Conservation (phyloP, 2,888 invertebrate genomes). For the Leptinotarsa haldemani region DNA sequence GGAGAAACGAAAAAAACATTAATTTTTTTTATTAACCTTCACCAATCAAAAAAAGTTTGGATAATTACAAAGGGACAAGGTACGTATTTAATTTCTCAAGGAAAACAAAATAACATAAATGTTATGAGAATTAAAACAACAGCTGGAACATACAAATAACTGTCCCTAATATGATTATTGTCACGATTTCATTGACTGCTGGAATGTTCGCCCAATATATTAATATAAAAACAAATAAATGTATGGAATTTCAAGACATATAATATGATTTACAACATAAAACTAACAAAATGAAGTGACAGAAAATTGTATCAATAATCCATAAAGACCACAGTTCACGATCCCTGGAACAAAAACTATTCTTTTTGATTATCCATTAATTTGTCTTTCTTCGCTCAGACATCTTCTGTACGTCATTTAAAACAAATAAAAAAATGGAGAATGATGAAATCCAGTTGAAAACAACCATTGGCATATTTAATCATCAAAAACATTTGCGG, state of each 20-base stretch:
- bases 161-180: conserved; percentile 21
- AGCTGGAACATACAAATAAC: neutral
- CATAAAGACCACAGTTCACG: neutral
- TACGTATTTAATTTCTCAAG: neutral
- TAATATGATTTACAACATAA: neutral
- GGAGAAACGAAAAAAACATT: conserved; percentile 22
- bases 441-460: neutral
- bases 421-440: too few relatives aligned
- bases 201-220: neutral
- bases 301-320: neutral
- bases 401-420: too few relatives aligned
- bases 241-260: neutral
- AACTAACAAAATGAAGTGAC: neutral
- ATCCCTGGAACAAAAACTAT: too few relatives aligned
- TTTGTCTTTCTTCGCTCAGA: too few relatives aligned
- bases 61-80: conserved; percentile 9
- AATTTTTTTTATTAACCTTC: conserved; percentile 31
- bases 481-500: too few relatives aligned
- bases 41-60: conserved; percentile 26
- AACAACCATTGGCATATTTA: neutral
- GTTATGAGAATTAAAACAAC: neutral
- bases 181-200: conserved; percentile 13
- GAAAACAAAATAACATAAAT: neutral
- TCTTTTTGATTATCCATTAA: too few relatives aligned
- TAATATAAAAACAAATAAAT: neutral